Base-by-base conservation (phyloP, 1,140 invertebrate species). In the Pinna nobilis region DNA sequence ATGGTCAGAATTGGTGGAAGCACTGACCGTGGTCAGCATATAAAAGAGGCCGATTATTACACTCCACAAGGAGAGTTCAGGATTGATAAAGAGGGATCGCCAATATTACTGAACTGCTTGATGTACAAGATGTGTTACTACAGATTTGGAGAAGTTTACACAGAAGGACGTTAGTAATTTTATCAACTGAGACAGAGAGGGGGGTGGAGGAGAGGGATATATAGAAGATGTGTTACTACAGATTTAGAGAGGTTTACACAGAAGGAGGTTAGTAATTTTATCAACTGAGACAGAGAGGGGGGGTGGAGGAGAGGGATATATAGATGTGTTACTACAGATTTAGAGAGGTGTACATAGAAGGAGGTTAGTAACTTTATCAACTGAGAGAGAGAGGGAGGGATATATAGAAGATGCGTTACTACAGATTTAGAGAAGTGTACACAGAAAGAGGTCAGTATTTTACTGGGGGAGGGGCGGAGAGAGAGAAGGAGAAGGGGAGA, bases 101-200 rank as follows among this genome's bases (percentile, higher is more conserved):
- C 96, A 35, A 96, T 95, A 6, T 92, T 99, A 76, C 91, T 99
- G 41, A 99, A 99, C 90, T 99, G 96, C 90, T 92, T 99, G 35
- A 99, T 99, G 98, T 99, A 99, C 89, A 99, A 99, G 91, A 90
- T 99, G 84, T 97, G 96, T 85, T 99, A 99, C 89, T 99, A 98
- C 90, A 92, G 96, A 84, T 99, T 97, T 91, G 97, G 96, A 75
- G 94, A 98, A 7, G 97, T 99, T 86, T 98, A 98, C 87, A 98
- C 97, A 0, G 97, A 99, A 92, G 94, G 94, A 87, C 95, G 96
- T 94, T 89, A 91, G 88, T 79, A 51, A 51, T 51, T 25, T 51
- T 13, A 15, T n/a, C n/a, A n/a, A n/a, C n/a, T n/a, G n/a, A n/a
- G n/a, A n/a, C n/a, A n/a, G n/a, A n/a, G n/a, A n/a, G n/a, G n/a